Evolutionary conservation across 1,140 invertebrate species (phyloP), one percentile per base, ranked within the genome.

Genomic region (Magallana angulata): DNA sequence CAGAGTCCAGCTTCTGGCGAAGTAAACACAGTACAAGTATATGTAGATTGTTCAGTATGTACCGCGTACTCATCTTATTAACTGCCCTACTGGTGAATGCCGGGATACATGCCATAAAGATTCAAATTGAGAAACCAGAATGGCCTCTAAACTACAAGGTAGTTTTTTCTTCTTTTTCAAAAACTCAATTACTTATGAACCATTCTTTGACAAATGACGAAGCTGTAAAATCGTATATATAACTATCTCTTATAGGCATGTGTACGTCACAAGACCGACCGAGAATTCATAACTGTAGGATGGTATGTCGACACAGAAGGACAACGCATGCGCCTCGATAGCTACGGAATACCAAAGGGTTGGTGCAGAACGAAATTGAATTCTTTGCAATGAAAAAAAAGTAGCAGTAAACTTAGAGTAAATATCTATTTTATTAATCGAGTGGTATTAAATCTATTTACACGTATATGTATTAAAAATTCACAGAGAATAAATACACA

Each of bases 341-440:
- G 88, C 30, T 89, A 89, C 64, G 85, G 88, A 12, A 83, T 86
- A 7, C 85, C 88, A 56, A 62, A 83, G 64, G 88, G 88, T 86
- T 5, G 1, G 36, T 36, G 36, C 36, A 4, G 36, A 36, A 36
- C 36, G 36, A 36, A 36, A 36, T 36, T 36, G 36, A 36, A 36
- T 36, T 36, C 36, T 36, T 4, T 36, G 36, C 36, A 36, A 36
- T 24, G 4, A 3, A 36, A 36, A 4, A 36, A 36, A 36, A 1
- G 3, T 36, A 36, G 36, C 4, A 36, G 36, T 36, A 36, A 36
- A 36, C 36, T 3, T 4, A 36, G 4, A 36, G 36, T 36, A 0
- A 36, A 1, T 36, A 36, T 36, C 36, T 36, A 36, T 36, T 36
- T 36, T 3, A 36, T 36, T 36, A 36, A 0, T 36, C 36, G 36